Conservation (phyloP, 1,140 invertebrate genomes). For the Gryllus bimaculatus region DNA sequence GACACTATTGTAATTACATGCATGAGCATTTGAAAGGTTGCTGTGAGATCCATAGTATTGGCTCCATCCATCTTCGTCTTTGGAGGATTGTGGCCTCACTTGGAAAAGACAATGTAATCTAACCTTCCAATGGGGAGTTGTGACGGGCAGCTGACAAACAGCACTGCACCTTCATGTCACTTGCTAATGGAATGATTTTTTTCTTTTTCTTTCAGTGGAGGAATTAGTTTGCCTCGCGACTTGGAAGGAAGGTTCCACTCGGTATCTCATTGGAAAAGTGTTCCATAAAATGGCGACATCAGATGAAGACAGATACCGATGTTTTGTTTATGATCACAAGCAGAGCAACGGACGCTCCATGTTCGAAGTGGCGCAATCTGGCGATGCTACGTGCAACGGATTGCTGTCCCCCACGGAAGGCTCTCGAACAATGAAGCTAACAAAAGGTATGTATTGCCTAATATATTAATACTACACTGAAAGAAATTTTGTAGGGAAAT, state of each 20-base stretch:
- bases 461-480: neutral
- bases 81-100: no score
- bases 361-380: conserved; percentile 64
- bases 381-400: conserved; percentile 72
- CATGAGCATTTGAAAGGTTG: no score
- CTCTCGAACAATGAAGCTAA: conserved; percentile 50
- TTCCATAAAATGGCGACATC: conserved; percentile 40
- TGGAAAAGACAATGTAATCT: no score
- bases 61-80: no score
- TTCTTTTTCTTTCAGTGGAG: conserved; percentile 51
- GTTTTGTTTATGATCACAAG: conserved; percentile 49
- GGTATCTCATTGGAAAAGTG: conserved; percentile 65
- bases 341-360: conserved; percentile 26
- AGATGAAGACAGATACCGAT: conserved; percentile 53
- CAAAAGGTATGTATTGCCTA: conserved; percentile 38
- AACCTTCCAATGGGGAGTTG: no score
- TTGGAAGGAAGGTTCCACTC: conserved; percentile 75
- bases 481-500: no score
- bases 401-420: conserved; percentile 53
- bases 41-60: no score
- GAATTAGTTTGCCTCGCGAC: conserved; percentile 70
- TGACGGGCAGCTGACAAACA: no score
- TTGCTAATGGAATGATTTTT: conserved; percentile 9
- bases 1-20: no score
- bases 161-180: no score